A percentile compares a stretch with the other conserved stretches of the same genome.
Conservation (phyloP, 2,888 invertebrate species). For the Pseudococcus jackbeardsleyi region DNA sequence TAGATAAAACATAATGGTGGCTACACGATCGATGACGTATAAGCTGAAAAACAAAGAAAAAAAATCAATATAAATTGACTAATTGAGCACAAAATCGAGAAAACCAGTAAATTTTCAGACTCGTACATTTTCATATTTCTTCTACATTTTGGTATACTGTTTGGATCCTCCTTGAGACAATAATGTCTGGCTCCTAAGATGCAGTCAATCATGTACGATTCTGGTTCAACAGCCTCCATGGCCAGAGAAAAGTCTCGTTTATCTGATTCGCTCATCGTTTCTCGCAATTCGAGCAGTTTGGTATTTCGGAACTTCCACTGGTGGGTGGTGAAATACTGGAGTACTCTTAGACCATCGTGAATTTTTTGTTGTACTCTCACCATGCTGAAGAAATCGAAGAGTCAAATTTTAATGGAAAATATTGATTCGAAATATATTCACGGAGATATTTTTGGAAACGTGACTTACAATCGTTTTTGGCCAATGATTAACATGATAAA, state of each 20-base stretch:
- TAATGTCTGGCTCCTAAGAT: slow-evolving; percentile 87
- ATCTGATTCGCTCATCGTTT: slow-evolving; percentile 74
- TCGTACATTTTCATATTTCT: slow-evolving; percentile 82
- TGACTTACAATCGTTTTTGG: slow-evolving; percentile 89
- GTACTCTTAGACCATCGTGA: slow-evolving; percentile 81
- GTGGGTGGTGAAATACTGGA: slow-evolving; percentile 91
- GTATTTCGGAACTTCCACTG: slow-evolving; percentile 87
- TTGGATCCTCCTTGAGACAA: slow-evolving; percentile 87
- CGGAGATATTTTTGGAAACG: no score
- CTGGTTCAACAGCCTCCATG: slow-evolving; percentile 75
- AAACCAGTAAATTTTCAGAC: no score
- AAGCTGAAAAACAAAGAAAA: slow-evolving; percentile 41
- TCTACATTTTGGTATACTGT: slow-evolving; percentile 82
- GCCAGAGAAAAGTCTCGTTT: slow-evolving; percentile 75
- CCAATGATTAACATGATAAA: slow-evolving; percentile 81
- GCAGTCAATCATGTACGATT: slow-evolving; percentile 81
- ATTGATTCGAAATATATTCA: no score
- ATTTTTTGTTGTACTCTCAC: slow-evolving; percentile 82
- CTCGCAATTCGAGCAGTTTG: slow-evolving; percentile 76
- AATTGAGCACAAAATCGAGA: no score
- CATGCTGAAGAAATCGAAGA: no score
- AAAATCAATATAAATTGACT: background rate
- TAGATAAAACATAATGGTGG: slow-evolving; percentile 55
- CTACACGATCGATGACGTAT: slow-evolving; percentile 54
- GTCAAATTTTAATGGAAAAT: no score